Evolutionary conservation across 2,888 invertebrate species (phyloP).

Genomic region (Eilema caniola): DNA sequence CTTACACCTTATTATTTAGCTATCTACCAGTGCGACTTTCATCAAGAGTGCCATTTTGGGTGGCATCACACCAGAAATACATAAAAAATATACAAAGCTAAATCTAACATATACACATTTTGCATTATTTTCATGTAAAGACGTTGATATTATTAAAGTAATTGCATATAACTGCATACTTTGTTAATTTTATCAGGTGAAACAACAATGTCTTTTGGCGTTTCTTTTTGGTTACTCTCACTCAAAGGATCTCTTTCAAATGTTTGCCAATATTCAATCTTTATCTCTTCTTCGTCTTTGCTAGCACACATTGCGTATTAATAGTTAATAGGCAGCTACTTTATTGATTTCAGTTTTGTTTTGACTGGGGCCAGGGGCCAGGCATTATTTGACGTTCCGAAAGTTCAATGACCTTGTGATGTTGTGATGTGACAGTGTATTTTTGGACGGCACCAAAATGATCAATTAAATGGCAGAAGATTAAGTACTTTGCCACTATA

Average conservation of each 20-base stretch:
- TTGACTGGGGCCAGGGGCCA: not conserved
- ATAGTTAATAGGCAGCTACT: not conserved
- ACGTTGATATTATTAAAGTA: no score
- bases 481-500: not conserved
- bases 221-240: conserved; percentile 14
- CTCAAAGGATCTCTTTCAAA: conserved; percentile 59
- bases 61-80: no score
- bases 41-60: no score
- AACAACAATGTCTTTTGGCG: conserved; percentile 10
- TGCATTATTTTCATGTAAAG: no score
- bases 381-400: not conserved
- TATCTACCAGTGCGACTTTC: no score
- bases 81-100: no score
- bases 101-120: no score
- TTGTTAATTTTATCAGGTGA: conserved; percentile 26
- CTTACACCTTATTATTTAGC: no score
- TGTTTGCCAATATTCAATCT: conserved; percentile 63
- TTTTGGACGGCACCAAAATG: not conserved
- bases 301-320: conserved; percentile 3
- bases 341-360: not conserved
- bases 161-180: conserved; percentile 25
- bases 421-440: not conserved
- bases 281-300: conserved; percentile 60
- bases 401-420: conserved; percentile 3
- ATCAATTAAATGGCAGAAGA: no score